Evolutionary conservation across 2,797 vertebrate species (phyloP), one percentile per base, ranked within the genome.

Genomic region (Acanthurus leucopareius): DNA sequence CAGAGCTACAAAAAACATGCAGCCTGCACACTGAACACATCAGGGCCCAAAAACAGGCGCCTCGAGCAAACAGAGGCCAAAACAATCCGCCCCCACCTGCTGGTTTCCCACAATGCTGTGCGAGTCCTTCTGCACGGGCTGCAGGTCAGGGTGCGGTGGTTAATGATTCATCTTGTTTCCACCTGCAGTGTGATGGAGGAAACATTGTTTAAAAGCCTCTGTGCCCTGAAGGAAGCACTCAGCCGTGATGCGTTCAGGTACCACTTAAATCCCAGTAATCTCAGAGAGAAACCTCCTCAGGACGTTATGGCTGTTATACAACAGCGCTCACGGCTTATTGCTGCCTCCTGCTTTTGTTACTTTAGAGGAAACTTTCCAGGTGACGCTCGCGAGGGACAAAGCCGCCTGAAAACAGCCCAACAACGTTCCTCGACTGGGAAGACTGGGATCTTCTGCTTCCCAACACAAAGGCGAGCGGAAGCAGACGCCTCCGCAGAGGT

Each of bases 141-240:
- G 79, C 48, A 47, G 48, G 59, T 63, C 15, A 48, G 28, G 20
- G 49, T 16, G 13, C 22, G 49, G 40, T 9, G 35, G 22, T 16
- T 28, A 7, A 44, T 48, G 48, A 66, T 74, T 65, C 32, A 25
- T 72, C 19, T 7, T 7, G 8, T 47, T 51, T 64, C 47, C 52
- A 52, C 17, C 67, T 62, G 66, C 35, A 59, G 35, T 5, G 10
- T 48, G 7, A 16, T 11, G n/a, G 58, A 69, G 44, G 47, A 53
- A 68, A 8, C 20, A n/a, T 20, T 58, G 49, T 58, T 56, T 68
- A 69, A 83, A 86, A 83, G 77, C 75, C 57, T 79, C 10, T 0
- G 45, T 19, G 69, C 69, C 80, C 79, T 81, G 73, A 44, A 81
- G 83, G 83, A 0, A 74, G 80, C 83, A 86, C 78, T 83, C 64